Base-by-base conservation (phyloP, 2,797 vertebrate genomes). In the Anomalospiza imberbis region DNA sequence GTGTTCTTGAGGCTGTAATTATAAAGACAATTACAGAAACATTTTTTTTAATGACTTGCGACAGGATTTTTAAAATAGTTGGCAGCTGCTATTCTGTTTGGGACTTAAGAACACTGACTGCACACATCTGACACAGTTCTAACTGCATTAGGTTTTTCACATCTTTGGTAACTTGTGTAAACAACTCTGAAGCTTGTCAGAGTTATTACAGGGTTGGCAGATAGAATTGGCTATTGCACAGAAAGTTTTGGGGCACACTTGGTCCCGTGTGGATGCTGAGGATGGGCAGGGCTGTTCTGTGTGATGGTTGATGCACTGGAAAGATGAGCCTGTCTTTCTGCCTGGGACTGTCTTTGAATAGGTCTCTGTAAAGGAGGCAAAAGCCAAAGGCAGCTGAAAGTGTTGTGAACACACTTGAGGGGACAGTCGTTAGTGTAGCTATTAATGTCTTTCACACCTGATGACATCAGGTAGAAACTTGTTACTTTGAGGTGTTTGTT, bases 221-320 rank as follows among this genome's bases (percentile, higher is more conserved):
- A 8, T 29, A 21, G 26, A 47, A 8, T 24, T 44, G 40, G 31
- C 17, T 60, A 0, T 63, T 81, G 28, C 50, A 28, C 42, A 40
- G n/a, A 20, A 54, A 2, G 26, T 29, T 31, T 20, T 48, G 45
- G 68, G 51, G 45, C 31, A 18, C 4, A 0, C 26, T 40, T 62
- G 29, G 16, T 71, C 48, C 62, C 8, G 1, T 0, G 3, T n/a
- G 34, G 47, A 16, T 0, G 0, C 40, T 0, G 1, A 53, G 47
- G 25, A 42, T 28, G 24, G 1, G 0, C 13, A 38, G 55, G 68
- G 34, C 44, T 78, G 53, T 51, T 71, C 7, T 54, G 17, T 48
- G 1, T 29, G 40, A 2, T 71, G 31, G 32, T 36, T 54, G 63
- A 19, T 45, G 51, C 17, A 3, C 21, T 63, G 42, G 25, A 4